Evolutionary conservation across 1,140 invertebrate species (phyloP).

Genomic region (Microplitis mediator): DNA sequence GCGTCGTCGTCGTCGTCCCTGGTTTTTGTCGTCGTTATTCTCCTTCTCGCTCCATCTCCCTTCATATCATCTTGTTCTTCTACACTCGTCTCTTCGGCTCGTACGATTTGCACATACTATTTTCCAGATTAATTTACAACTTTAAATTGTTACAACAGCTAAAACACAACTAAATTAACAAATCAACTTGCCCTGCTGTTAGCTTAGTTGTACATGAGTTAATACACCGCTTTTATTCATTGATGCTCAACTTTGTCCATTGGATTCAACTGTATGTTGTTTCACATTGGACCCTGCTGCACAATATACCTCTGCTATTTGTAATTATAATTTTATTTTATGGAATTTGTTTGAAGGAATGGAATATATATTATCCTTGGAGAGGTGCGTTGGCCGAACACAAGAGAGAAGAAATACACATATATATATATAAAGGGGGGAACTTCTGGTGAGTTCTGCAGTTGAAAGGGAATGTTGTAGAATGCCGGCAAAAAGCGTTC

Average conservation of each 20-base stretch:
- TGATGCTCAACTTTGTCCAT: neutral
- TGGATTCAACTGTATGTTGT: neutral
- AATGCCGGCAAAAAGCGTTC: slow-evolving; percentile 60
- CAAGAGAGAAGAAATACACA: slow-evolving; percentile 23
- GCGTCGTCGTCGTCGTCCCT: slow-evolving; percentile 40
- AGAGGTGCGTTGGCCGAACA: slow-evolving; percentile 12
- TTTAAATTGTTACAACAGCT: neutral
- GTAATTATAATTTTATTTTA: neutral
- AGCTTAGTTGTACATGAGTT: neutral
- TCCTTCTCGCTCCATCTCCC: slow-evolving; percentile 13
- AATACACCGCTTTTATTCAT: neutral
- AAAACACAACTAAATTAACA: neutral
- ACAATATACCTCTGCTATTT: neutral
- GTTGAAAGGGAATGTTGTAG: slow-evolving; percentile 63
- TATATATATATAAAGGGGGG: slow-evolving; percentile 1
- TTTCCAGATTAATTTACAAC: neutral
- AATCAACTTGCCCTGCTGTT: neutral
- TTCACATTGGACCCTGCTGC: neutral
- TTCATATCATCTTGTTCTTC: neutral
- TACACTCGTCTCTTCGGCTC: slow-evolving; percentile 8
- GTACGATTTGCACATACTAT: neutral
- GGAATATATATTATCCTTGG: slow-evolving; percentile 8
- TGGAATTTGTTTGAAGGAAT: neutral
- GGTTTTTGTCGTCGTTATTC: slow-evolving; percentile 42
- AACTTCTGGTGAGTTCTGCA: slow-evolving; percentile 36